Evolutionary conservation across 2,888 invertebrate genomes (phyloP).

Genomic region (Lithophane semibrunnea): DNA sequence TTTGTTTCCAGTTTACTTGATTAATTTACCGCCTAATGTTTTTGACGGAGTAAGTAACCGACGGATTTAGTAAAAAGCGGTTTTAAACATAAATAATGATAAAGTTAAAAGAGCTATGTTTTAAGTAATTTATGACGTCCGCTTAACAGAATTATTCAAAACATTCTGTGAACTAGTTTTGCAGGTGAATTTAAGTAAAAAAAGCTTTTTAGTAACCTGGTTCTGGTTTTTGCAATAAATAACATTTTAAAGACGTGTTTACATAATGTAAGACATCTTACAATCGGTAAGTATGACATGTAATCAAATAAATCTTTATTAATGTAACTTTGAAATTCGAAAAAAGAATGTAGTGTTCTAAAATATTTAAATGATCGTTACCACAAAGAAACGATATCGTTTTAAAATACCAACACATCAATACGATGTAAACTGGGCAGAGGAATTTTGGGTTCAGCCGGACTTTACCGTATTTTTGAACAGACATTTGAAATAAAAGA

Average conservation of each 20-base stretch:
- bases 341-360: constrained; percentile 38
- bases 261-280: constrained; percentile 42
- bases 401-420: constrained; percentile 70
- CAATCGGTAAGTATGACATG: constrained; percentile 42
- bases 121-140: constrained; percentile 40
- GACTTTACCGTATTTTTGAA: constrained; percentile 59
- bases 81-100: constrained; percentile 55
- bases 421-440: constrained; percentile 65
- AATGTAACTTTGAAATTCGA: constrained; percentile 17
- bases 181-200: constrained; percentile 9
- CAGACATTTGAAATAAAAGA: constrained; percentile 72
- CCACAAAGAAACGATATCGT: constrained; percentile 45
- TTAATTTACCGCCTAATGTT: constrained; percentile 70
- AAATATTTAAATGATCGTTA: constrained; percentile 20
- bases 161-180: constrained; percentile 22
- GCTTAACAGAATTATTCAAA: constrained; percentile 30
- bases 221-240: constrained; percentile 36
- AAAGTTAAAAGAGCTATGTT: constrained; percentile 43
- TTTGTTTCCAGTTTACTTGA: constrained; percentile 68
- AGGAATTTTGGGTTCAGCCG: constrained; percentile 68
- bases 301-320: constrained; percentile 45
- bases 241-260: constrained; percentile 20
- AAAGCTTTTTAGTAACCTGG: constrained; percentile 12
- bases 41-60: constrained; percentile 57
- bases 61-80: constrained; percentile 20